Percentiles rank a stretch among this genome's conserved stretches.
phyloP scores from a whole-genome alignment of 2,888 invertebrate species.

The Epirrita christyi region DNA sequence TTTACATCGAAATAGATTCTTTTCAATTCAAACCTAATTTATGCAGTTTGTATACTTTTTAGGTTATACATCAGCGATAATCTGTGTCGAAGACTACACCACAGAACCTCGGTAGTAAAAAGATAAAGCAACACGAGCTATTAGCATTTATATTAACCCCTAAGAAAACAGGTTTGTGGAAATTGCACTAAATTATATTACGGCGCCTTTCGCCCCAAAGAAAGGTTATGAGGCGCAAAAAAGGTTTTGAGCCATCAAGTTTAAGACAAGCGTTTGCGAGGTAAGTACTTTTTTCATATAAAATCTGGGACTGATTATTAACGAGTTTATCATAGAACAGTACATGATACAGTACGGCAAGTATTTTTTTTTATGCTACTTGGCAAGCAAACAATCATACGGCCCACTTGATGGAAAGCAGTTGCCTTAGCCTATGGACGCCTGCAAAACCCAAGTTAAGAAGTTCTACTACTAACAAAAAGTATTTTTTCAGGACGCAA shows the following conservation, averaged over 20 bases:
- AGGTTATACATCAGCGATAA: slow-evolving; percentile 24
- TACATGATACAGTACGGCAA: too few relatives aligned
- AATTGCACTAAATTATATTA: slow-evolving; percentile 66
- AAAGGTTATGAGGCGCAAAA: slow-evolving; percentile 8
- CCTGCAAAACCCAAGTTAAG: too few relatives aligned
- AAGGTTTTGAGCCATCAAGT: not conserved
- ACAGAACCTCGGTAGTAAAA: slow-evolving; percentile 31
- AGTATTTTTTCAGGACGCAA: not conserved
- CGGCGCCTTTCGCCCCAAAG: slow-evolving; percentile 44
- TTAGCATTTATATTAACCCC: slow-evolving; percentile 79
- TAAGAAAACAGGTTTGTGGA: slow-evolving; percentile 65
- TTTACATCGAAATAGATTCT: not conserved
- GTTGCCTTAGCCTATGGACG: too few relatives aligned
- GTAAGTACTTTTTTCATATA: not conserved
- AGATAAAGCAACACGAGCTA: slow-evolving; percentile 46
- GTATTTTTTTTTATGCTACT: too few relatives aligned
- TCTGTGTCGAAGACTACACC: slow-evolving; percentile 26
- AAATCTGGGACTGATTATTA: too few relatives aligned
- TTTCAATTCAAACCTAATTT: slow-evolving; percentile 5
- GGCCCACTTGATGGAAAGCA: too few relatives aligned
- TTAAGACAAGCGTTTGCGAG: not conserved
- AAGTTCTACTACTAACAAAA: too few relatives aligned
- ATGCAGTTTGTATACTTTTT: slow-evolving; percentile 16
- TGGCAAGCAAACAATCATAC: too few relatives aligned
- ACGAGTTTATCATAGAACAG: too few relatives aligned